phyloP scores from a whole-genome alignment of 2,888 invertebrate species.

The Idaea aversata region DNA sequence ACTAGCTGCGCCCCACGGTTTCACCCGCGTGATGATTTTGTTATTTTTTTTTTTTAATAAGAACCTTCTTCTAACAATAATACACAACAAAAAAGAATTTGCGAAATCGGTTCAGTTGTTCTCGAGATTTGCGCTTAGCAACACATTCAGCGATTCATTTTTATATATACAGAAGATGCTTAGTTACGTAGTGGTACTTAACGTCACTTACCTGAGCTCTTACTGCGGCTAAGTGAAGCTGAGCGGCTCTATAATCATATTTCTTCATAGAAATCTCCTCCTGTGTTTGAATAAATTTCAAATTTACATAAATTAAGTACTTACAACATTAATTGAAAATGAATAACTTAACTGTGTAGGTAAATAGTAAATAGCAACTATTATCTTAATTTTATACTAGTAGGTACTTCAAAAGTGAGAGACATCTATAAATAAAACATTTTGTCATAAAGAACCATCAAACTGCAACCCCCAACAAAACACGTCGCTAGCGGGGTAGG shows the following conservation, averaged over 20 bases:
- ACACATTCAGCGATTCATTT: no score
- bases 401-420: neutral
- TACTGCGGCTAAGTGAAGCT: slow-evolving; percentile 93
- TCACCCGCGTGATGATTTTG: no score
- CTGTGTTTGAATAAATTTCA: slow-evolving; percentile 53
- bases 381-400: neutral
- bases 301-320: neutral
- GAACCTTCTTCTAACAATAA: no score
- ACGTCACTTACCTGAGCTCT: slow-evolving; percentile 89
- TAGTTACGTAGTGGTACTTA: neutral
- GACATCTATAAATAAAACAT: neutral
- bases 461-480: neutral
- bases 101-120: no score
- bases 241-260: slow-evolving; percentile 95
- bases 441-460: neutral
- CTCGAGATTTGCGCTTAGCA: no score
- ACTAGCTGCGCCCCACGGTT: no score
- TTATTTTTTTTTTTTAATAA: no score
- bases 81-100: no score
- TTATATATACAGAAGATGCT: neutral
- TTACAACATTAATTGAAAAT: no score
- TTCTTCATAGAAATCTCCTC: slow-evolving; percentile 97
- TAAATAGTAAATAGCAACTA: neutral
- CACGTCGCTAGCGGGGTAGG: neutral
- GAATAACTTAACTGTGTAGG: neutral